Conservation (phyloP, 2,113 vertebrate genomes). For the Phylloscopus trochilus region DNA sequence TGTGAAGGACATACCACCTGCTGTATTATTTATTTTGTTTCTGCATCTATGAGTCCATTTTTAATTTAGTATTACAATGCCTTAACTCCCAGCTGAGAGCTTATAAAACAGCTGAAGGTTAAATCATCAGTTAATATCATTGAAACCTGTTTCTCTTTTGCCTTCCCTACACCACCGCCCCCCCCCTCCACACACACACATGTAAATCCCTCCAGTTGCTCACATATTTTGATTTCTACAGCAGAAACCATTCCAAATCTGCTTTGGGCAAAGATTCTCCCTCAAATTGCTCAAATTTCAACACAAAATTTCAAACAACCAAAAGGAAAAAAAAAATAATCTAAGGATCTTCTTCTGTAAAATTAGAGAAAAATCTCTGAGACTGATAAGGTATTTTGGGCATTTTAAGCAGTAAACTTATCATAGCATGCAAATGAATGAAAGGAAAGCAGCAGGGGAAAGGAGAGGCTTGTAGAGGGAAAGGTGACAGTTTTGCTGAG, state of each 20-base stretch:
- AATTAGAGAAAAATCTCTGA: background rate
- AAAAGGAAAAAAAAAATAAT: background rate
- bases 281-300: background rate
- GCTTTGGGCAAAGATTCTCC: background rate
- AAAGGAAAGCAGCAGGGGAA: background rate
- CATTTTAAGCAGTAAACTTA: background rate
- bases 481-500: slow-evolving; percentile 35
- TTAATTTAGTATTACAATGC: slow-evolving; percentile 39
- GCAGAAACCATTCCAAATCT: background rate
- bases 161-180: too few relatives aligned
- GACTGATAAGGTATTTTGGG: background rate
- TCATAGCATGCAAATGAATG: background rate
- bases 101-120: slow-evolving; percentile 25
- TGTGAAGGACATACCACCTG: slow-evolving; percentile 29
- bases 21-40: slow-evolving; percentile 45
- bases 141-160: background rate
- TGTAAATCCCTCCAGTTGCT: background rate
- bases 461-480: background rate
- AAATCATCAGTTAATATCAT: slow-evolving; percentile 9
- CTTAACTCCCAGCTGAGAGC: slow-evolving; percentile 35
- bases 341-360: background rate
- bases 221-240: background rate
- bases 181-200: too few relatives aligned
- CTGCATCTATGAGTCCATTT: slow-evolving; percentile 10
- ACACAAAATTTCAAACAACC: background rate